A percentile compares a stretch with the other conserved stretches of the same genome.
phyloP scores from a whole-genome alignment of 2,888 invertebrate genomes.

The Acleris cristana region DNA sequence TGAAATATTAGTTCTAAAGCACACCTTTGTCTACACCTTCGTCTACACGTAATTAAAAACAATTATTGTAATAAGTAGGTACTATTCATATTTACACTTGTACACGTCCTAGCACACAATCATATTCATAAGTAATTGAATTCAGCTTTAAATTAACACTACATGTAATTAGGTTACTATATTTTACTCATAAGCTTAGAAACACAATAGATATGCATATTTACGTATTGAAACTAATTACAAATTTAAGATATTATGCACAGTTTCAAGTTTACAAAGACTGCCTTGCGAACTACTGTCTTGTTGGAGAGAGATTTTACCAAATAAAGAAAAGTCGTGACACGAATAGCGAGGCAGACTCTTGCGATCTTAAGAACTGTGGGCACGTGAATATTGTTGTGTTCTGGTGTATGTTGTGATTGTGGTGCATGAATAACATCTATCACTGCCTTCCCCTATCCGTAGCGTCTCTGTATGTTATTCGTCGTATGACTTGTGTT shows the following conservation, averaged over 20 bases:
- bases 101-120: not conserved
- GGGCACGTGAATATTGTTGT: slow-evolving; percentile 39
- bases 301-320: not conserved
- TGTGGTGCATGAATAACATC: slow-evolving; percentile 84
- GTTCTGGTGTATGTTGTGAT: slow-evolving; percentile 52
- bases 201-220: slow-evolving; percentile 2
- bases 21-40: not conserved
- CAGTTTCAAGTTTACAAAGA: slow-evolving; percentile 14
- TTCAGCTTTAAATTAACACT: slow-evolving; percentile 3
- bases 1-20: slow-evolving; percentile 2
- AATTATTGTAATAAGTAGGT: slow-evolving; percentile 4
- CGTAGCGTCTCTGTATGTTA: slow-evolving; percentile 50
- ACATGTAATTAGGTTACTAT: slow-evolving; percentile 10
- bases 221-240: slow-evolving; percentile 1
- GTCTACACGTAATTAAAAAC: not conserved
- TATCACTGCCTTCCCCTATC: slow-evolving; percentile 59
- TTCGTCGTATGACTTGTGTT: slow-evolving; percentile 49
- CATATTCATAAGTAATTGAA: slow-evolving; percentile 1
- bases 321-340: not conserved
- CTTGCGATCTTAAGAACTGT: slow-evolving; percentile 32
- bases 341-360: slow-evolving; percentile 6
- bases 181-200: slow-evolving; percentile 6
- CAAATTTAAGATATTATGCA: slow-evolving; percentile 18
- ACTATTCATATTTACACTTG: slow-evolving; percentile 13
- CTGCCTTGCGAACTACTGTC: slow-evolving; percentile 11